Percentiles rank a stretch among this genome's conserved stretches.
Conservation (phyloP, 2,797 vertebrate genomes). For the Triplophysa bombifrons region DNA sequence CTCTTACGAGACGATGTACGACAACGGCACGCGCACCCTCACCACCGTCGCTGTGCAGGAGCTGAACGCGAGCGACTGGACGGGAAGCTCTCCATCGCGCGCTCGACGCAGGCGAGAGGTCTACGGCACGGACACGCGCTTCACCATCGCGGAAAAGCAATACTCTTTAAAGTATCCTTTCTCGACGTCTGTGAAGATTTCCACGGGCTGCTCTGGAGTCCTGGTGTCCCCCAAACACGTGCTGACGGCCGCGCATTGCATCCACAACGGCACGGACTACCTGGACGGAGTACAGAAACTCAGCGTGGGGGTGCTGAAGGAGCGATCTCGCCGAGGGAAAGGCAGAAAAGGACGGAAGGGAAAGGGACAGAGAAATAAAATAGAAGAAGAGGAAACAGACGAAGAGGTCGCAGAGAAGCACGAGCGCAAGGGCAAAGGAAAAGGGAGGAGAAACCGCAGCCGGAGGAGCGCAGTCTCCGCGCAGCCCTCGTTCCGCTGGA, state of each 20-base stretch:
- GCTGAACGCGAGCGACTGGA: constrained; percentile 57
- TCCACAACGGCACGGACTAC: constrained; percentile 91
- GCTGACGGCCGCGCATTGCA: constrained; percentile 93
- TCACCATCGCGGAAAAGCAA: constrained; percentile 90
- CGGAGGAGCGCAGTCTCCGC: constrained; percentile 67
- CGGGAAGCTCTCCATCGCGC: constrained; percentile 55
- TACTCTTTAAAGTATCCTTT: constrained; percentile 93
- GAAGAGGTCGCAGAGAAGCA: constrained; percentile 56
- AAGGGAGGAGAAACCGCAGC: constrained; percentile 70
- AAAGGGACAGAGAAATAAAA: constrained; percentile 59
- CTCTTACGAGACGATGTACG: constrained; percentile 94
- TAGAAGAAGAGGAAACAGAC: constrained; percentile 63
- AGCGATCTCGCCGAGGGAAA: constrained; percentile 79
- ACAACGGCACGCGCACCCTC: constrained; percentile 89
- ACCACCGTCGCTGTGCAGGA: constrained; percentile 79
- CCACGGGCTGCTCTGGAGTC: constrained; percentile 93
- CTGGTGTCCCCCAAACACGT: constrained; percentile 91
- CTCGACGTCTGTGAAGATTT: constrained; percentile 92
- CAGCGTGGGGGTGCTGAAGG: constrained; percentile 89
- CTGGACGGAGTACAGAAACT: constrained; percentile 86
- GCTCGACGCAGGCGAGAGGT: constrained; percentile 87
- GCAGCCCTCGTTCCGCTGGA: constrained; percentile 91
- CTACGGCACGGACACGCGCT: constrained; percentile 92
- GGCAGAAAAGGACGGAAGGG: constrained; percentile 71
- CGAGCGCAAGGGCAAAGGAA: constrained; percentile 59